Percentiles rank a stretch among this genome's conserved stretches.
phyloP scores from a whole-genome alignment of 2,797 vertebrate genomes.

The Syndactyla subalaris region DNA sequence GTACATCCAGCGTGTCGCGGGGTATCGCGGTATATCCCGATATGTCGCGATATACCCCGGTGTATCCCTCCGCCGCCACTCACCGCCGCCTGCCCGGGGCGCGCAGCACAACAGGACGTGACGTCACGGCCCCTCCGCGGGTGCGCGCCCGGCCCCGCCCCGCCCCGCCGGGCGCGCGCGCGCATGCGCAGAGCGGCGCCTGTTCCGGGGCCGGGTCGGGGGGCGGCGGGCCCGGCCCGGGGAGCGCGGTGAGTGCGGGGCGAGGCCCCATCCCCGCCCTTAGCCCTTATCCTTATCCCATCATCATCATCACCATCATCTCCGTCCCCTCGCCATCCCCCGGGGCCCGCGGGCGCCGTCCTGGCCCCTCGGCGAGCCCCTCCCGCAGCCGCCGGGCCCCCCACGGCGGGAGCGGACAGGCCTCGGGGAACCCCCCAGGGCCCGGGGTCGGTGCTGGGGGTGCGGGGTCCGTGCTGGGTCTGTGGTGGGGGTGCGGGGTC shows the following conservation, averaged over 20 bases:
- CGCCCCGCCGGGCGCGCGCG: neutral
- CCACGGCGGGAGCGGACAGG: too few species aligned
- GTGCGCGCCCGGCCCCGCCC: neutral
- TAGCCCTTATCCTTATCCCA: rapidly evolving
- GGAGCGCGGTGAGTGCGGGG: neutral
- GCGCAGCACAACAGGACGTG: neutral
- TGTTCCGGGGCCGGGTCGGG: neutral
- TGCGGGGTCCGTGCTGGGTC: too few species aligned
- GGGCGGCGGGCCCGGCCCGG: neutral
- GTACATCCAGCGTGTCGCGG: too few species aligned
- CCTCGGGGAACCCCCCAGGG: too few species aligned
- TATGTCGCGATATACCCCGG: neutral
- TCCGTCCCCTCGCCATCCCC: too few species aligned
- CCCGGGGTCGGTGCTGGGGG: too few species aligned
- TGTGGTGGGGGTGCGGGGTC: too few species aligned
- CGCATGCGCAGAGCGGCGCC: neutral
- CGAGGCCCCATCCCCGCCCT: rapidly evolving
- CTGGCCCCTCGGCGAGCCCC: neutral
- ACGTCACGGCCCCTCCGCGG: neutral
- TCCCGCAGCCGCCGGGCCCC: neutral
- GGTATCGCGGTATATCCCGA: too few species aligned
- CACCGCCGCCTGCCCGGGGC: neutral
- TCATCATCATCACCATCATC: neutral
- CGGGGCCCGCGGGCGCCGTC: neutral
- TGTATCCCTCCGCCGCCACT: neutral